Evolutionary conservation across 2,113 vertebrate genomes (phyloP), one percentile per base, ranked within the genome.

Genomic region (Pleuronectes platessa): DNA sequence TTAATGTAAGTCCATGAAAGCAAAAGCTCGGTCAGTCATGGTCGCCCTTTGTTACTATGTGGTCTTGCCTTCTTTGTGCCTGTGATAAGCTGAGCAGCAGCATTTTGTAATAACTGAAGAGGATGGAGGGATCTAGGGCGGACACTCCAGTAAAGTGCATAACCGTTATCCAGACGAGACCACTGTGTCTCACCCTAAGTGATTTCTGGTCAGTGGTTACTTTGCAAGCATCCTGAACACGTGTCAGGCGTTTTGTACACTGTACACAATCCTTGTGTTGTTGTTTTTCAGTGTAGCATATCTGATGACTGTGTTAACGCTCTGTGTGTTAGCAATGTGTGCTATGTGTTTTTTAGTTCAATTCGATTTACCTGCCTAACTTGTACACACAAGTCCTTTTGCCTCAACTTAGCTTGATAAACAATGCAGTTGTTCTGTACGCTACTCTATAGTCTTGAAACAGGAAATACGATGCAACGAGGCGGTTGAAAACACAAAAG

Each of bases 361-460:
- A 27, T 5, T 27, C 27, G 76, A 65, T 63, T 24, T 60, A 17
- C 2, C 64, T 74, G 47, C 9, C 37, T 67, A 76, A 47, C 68
- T 49, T 62, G 35, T 45, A 26, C 17, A 15, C 9, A 15, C 2
- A 37, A 55, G 69, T 70, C 27, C 53, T 51, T 2, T 69, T 73
- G 55, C 26, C 24, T 45, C 45, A 53, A 4, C 15, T 49, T 1
- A 1, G 4, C n/a, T 55, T 56, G 26, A 4, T 65, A 15, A 21
- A 18, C 5, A 56, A 15, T 35, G n/a, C 21, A n/a, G 4, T 20
- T 35, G 11, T 45, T 58, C 15, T 47, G 14, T 0, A 0, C 24
- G 1, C n/a, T 21, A 0, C 61, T 35, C 5, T 53, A 2, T 13
- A n/a, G 2, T 24, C 3, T 17, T 61, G 15, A 17, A 61, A 17